phyloP scores from a whole-genome alignment of 2,888 invertebrate genomes.

The Tolmerus cingulatus region DNA sequence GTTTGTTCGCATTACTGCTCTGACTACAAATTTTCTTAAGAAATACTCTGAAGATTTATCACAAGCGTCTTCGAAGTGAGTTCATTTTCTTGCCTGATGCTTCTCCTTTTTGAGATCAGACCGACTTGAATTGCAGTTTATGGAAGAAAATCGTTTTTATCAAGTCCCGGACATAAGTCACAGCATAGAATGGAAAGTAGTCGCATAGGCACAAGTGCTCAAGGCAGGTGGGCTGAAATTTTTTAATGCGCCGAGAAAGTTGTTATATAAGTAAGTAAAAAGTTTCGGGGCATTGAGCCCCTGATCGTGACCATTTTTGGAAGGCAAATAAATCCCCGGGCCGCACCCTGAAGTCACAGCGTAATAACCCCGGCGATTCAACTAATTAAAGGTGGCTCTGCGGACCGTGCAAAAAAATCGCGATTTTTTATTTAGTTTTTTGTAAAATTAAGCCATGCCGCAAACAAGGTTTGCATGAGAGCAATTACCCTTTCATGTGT shows the following conservation, averaged over 20 bases:
- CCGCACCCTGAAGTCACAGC: background rate
- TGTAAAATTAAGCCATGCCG: background rate
- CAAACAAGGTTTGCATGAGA: conserved; percentile 16
- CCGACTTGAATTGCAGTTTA: background rate
- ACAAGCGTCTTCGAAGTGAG: background rate
- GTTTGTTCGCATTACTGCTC: background rate
- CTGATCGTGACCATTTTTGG: background rate
- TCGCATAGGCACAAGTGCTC: background rate
- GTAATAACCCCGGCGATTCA: background rate
- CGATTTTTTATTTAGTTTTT: background rate
- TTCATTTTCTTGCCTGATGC: background rate
- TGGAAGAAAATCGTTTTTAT: background rate
- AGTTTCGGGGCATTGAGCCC: background rate
- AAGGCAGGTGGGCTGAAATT: background rate
- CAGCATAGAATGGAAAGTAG: background rate
- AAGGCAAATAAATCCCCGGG: background rate
- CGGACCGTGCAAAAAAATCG: background rate
- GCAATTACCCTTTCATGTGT: conserved; percentile 23
- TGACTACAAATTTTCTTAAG: background rate
- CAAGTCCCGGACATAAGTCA: background rate
- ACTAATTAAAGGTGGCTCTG: conserved; percentile 8
- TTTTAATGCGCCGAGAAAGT: background rate
- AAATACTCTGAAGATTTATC: background rate
- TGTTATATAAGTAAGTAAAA: background rate
- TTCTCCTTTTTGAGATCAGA: background rate